These are phyloP conservation scores for Drosophila repleta DNA, from an alignment of 1,140 invertebrate species.

Conservation along the genomic window DNA sequence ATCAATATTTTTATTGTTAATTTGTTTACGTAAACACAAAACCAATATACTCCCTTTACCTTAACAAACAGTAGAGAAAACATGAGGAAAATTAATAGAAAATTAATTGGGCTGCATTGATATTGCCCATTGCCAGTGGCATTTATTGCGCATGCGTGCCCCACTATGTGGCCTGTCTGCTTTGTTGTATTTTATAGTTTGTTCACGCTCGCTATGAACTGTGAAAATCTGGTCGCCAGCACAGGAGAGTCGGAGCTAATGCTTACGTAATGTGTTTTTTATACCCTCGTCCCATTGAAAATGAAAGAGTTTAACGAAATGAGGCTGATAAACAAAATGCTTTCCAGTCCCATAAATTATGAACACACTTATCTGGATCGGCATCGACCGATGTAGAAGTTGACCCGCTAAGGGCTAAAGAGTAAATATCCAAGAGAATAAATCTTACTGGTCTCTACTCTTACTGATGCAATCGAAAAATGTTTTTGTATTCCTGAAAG, in stretches of 20 bases:
- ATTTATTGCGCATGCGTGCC: conserved; percentile 70
- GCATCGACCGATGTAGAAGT: too few relatives aligned
- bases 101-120: conserved; percentile 70
- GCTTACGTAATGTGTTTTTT: conserved; percentile 55
- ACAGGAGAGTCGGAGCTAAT: conserved; percentile 49
- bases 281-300: too few relatives aligned
- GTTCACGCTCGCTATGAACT: conserved; percentile 57
- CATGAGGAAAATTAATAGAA: conserved; percentile 68
- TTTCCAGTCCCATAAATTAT: too few relatives aligned
- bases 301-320: too few relatives aligned
- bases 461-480: too few relatives aligned
- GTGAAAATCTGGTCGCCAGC: conserved; percentile 28
- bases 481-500: too few relatives aligned
- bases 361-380: too few relatives aligned
- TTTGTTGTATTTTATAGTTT: conserved; percentile 45
- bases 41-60: neutral
- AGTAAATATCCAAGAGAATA: too few relatives aligned
- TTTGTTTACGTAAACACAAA: neutral
- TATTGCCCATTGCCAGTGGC: conserved; percentile 36
- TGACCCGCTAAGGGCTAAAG: too few relatives aligned
- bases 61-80: neutral
- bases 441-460: too few relatives aligned
- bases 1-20: too few relatives aligned
- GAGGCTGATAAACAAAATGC: too few relatives aligned
- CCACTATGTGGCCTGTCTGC: conserved; percentile 8